A percentile compares a stretch with the other conserved stretches of the same genome.
Conservation (phyloP, 2,113 vertebrate species). For the Bufo gargarizans region DNA sequence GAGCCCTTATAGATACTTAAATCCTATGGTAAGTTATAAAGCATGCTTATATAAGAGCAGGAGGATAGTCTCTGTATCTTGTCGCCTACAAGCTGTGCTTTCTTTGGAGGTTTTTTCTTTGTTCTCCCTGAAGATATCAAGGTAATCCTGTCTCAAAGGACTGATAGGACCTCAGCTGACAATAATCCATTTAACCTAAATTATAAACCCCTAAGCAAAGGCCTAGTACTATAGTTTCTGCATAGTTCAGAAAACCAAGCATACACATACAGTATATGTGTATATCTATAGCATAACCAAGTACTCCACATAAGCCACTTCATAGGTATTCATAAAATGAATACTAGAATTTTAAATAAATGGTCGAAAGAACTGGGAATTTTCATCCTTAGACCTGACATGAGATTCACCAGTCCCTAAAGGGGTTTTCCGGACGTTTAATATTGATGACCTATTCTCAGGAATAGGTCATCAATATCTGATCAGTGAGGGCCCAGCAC, state of each 20-base stretch:
- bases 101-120: constrained; percentile 7
- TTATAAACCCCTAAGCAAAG: not conserved
- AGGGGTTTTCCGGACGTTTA: no score
- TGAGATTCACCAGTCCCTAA: no score
- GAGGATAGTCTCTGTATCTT: not conserved
- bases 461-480: no score
- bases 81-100: not conserved
- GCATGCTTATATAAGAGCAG: not conserved
- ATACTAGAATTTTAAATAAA: not conserved
- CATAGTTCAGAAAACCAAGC: not conserved
- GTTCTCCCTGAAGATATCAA: not conserved
- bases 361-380: not conserved
- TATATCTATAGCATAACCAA: not conserved
- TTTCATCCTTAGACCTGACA: not conserved
- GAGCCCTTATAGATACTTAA: not conserved
- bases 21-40: not conserved
- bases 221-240: not conserved
- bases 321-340: not conserved
- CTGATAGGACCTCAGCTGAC: constrained; percentile 9
- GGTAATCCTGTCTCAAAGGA: constrained; percentile 3
- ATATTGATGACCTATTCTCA: no score
- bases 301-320: not conserved
- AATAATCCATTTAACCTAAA: not conserved
- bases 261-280: not conserved
- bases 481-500: no score